Percentiles rank a stretch among this genome's conserved stretches.
Evolutionary conservation across 2,797 vertebrate species (phyloP).

Genomic region (Poecilia wingei): DNA sequence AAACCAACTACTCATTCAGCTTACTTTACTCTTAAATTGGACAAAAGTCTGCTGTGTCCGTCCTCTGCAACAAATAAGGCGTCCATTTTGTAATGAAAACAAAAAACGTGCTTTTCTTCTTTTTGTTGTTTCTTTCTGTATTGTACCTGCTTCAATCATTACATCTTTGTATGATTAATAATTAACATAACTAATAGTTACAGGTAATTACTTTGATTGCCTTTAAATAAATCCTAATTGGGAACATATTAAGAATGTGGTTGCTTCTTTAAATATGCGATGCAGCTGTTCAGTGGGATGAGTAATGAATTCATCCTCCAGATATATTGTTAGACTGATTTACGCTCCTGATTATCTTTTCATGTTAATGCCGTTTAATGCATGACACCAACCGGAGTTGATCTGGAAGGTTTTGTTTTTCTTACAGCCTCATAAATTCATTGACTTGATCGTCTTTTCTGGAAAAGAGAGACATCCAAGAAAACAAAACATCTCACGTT

Average conservation of each 20-base stretch:
- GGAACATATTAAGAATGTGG: background rate
- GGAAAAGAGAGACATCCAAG: slow-evolving; percentile 8
- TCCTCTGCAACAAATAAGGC: background rate
- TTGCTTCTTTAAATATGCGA: background rate
- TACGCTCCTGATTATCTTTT: background rate
- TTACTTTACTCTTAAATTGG: background rate
- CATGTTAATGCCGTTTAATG: background rate
- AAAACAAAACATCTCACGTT: slow-evolving; percentile 11
- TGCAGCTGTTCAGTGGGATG: background rate
- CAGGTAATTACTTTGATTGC: background rate
- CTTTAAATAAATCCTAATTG: background rate
- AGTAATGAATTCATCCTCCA: background rate
- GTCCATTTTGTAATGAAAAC: background rate
- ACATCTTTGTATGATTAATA: background rate
- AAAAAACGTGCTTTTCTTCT: background rate
- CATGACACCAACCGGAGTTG: background rate
- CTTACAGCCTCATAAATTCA: background rate
- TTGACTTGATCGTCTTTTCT: background rate
- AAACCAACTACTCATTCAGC: no score
- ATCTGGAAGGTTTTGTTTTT: background rate
- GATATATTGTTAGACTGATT: background rate
- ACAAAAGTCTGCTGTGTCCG: background rate
- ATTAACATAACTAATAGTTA: background rate
- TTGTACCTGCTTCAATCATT: background rate
- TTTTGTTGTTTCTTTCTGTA: background rate